Evolutionary conservation across 2,797 vertebrate species (phyloP).

Genomic region (Eospalax fontanierii): DNA sequence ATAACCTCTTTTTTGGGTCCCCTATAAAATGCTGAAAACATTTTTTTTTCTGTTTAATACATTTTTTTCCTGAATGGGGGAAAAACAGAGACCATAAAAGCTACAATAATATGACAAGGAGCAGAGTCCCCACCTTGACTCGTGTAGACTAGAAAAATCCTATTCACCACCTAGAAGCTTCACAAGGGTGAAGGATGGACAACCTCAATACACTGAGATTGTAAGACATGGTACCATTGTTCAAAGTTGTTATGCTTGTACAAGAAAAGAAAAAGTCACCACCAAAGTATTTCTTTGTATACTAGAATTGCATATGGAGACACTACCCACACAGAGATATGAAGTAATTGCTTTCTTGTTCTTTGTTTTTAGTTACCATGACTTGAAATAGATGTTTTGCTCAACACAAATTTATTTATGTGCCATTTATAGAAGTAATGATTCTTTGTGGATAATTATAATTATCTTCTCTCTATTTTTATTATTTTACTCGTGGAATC

Average conservation of each 20-base stretch:
- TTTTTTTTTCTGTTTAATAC: not conserved
- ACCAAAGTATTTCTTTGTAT: not conserved
- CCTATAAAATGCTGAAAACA: not conserved
- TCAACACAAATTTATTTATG: not conserved
- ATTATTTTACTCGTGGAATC: not conserved
- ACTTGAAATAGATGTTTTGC: conserved; percentile 42
- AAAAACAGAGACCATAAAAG: not conserved
- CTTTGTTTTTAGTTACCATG: not conserved
- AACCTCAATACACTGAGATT: not conserved
- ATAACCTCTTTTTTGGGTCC: not conserved
- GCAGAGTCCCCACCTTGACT: not conserved
- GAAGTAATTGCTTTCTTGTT: not conserved
- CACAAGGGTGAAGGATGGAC: too few species aligned
- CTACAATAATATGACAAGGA: not conserved
- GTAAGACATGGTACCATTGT: not conserved
- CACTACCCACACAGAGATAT: not conserved
- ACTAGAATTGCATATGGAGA: not conserved
- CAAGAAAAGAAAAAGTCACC: not conserved
- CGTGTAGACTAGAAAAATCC: not conserved
- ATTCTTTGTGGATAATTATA: conserved; percentile 26
- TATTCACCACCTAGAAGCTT: not conserved
- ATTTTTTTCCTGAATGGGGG: not conserved
- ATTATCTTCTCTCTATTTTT: conserved; percentile 17
- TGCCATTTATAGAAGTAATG: not conserved
- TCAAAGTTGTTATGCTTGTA: conserved; percentile 35